A percentile compares a stretch with the other conserved stretches of the same genome.
Evolutionary conservation across 2,797 vertebrate genomes (phyloP).

Genomic region (Tolypeutes matacus): DNA sequence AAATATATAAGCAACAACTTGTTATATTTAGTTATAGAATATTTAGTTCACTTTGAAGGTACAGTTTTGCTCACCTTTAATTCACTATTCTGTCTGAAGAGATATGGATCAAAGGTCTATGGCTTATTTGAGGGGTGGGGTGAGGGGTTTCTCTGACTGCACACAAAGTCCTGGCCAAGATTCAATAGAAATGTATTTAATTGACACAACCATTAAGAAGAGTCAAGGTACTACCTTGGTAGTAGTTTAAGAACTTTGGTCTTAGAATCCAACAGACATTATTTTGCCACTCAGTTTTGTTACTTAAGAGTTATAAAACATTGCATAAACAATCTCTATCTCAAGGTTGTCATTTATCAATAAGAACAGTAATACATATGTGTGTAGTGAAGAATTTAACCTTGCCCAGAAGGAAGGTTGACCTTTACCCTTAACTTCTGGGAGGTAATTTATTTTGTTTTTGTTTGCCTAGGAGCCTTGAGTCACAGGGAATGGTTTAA

Average conservation of each 20-base stretch:
- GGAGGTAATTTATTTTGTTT: too few relatives aligned
- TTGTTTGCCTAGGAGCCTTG: too few relatives aligned
- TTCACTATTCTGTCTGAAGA: background rate
- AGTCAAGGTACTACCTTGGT: background rate
- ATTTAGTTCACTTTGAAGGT: background rate
- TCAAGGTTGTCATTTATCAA: background rate
- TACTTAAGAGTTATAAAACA: background rate
- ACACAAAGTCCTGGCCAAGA: background rate
- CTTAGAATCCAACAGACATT: background rate
- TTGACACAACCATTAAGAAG: background rate
- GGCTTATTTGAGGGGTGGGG: background rate
- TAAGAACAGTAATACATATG: background rate
- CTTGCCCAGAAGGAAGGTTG: too few relatives aligned
- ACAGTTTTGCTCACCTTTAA: background rate
- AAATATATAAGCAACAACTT: background rate
- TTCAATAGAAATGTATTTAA: background rate
- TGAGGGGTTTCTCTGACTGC: background rate
- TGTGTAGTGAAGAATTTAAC: too few relatives aligned
- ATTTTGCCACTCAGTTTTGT: background rate
- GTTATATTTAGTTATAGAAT: background rate
- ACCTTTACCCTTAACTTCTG: too few relatives aligned
- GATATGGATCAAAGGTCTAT: background rate
- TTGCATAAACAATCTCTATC: background rate
- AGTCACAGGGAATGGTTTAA: too few relatives aligned
- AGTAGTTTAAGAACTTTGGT: background rate